These are phyloP conservation scores for Pseudorasbora parva DNA, from an alignment of 2,113 vertebrate genomes.

Conservation along the genomic window DNA sequence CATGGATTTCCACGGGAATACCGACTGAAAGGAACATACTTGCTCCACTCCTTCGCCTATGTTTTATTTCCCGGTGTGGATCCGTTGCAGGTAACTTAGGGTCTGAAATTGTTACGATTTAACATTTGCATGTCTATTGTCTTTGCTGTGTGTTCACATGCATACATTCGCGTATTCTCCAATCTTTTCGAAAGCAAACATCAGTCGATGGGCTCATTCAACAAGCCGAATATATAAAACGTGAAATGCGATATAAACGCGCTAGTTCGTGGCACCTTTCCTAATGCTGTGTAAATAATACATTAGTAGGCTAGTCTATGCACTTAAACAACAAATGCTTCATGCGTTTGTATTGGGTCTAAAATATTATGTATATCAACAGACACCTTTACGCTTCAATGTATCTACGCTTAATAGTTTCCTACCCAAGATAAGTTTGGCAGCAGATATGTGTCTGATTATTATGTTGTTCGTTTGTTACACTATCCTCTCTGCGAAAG, in stretches of 20 bases:
- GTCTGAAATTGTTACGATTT: neutral
- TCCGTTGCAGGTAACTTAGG: constrained; percentile 46
- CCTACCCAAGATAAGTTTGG: neutral
- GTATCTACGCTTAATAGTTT: neutral
- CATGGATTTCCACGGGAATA: constrained; percentile 67
- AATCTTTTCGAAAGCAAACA: neutral
- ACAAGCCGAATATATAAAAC: neutral
- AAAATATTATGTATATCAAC: neutral
- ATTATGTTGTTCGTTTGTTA: neutral
- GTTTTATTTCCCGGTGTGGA: constrained; percentile 36
- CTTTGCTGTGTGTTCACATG: constrained; percentile 37
- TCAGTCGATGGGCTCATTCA: neutral
- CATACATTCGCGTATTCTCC: constrained; percentile 1
- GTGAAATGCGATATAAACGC: neutral
- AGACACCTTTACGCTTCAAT: neutral
- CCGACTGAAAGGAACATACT: constrained; percentile 26
- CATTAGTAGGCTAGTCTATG: neutral
- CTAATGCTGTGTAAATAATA: constrained; percentile 47
- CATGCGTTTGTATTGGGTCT: constrained; percentile 6
- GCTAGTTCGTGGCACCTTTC: neutral
- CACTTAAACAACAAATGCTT: constrained; percentile 40
- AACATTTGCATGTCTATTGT: constrained; percentile 41
- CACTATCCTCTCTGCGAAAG: neutral
- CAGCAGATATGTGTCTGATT: neutral
- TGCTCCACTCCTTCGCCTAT: constrained; percentile 7